Base-by-base conservation (phyloP, 1,140 invertebrate species). In the Drosophila aff. region DNA sequence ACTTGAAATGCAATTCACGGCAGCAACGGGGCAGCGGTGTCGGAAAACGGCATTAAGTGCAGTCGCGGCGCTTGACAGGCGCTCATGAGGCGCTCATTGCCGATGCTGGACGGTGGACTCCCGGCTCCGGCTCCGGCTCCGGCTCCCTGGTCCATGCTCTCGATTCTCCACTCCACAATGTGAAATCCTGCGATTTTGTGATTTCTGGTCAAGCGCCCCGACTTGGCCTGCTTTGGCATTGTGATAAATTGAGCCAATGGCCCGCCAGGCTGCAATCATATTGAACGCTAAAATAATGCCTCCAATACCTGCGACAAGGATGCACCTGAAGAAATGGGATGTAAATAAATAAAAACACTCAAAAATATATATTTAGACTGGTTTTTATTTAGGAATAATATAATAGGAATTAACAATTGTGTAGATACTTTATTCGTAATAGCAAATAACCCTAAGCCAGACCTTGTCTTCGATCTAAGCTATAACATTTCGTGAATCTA, bases 241-340 rank as follows among this genome's bases (percentile, higher is more conserved):
- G 85, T 81, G 85, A 89, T 89, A 84, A 89, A 89, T 90, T 89
- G 84, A 90, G 81, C 77, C 68, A 63, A 86, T 75, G 47, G 66
- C 84, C 84, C 77, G 73, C 74, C 68, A 90, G 69, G 85, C 84
- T 40, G 71, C 82, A 84, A 89, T 89, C 85, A 81, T 89, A 87
- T 87, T 84, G 81, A 83, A 83, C 65, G 81, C 83, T 83, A 89
- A 86, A 90, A 89, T 90, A 90, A 84, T 90, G 85, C 84, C 78
- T 74, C 65, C 36, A 46, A 46, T 72, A 50, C 53, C 69, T 49
- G 68, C 53, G 52, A 82, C 71, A 59, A 55, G 64, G 16, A 52
- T 64, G 49, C 53, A 57, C 53, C 33, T 11, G 11, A 36, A 36
- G 33, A 36, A 36, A 36, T 11, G 11, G 11, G 4, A 4, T 4